These are phyloP conservation scores for Hemistola chrysoprasaria DNA, from an alignment of 2,888 invertebrate genomes.

Conservation along the genomic window DNA sequence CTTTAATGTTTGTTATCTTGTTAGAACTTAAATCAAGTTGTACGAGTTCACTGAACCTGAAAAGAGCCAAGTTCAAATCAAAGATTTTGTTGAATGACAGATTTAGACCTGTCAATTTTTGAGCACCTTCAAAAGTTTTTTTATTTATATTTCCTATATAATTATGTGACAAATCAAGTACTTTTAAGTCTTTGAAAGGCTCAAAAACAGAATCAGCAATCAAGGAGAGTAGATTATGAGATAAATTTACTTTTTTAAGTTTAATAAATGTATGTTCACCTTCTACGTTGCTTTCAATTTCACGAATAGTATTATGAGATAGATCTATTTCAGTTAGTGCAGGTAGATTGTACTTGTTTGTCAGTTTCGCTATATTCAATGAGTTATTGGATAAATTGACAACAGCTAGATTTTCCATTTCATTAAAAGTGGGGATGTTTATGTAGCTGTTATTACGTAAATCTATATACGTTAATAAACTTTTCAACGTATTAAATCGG, in stretches of 20 bases:
- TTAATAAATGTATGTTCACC: slow-evolving; percentile 28
- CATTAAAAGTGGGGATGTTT: slow-evolving; percentile 30
- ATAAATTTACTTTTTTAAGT: slow-evolving; percentile 46
- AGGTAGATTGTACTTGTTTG: slow-evolving; percentile 33
- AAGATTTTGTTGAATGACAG: slow-evolving; percentile 49
- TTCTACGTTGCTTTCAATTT: slow-evolving; percentile 28
- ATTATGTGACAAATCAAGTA: slow-evolving; percentile 56
- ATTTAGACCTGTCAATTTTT: slow-evolving; percentile 42
- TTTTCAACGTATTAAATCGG: too few species aligned
- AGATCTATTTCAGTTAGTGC: slow-evolving; percentile 45
- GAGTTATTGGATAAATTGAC: slow-evolving; percentile 48
- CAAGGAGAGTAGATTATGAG: slow-evolving; percentile 47
- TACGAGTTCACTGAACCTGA: slow-evolving; percentile 48
- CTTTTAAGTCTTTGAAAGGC: slow-evolving; percentile 37
- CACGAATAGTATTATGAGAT: slow-evolving; percentile 51
- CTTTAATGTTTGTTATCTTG: slow-evolving; percentile 38
- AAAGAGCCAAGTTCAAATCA: slow-evolving; percentile 48
- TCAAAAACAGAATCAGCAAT: slow-evolving; percentile 49
- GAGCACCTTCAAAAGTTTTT: slow-evolving; percentile 54
- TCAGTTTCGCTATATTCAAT: slow-evolving; percentile 41
- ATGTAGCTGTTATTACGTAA: slow-evolving; percentile 39
- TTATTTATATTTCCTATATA: slow-evolving; percentile 39
- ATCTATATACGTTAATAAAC: slow-evolving; percentile 32
- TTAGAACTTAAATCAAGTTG: slow-evolving; percentile 49
- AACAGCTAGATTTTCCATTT: slow-evolving; percentile 38